phyloP scores from a whole-genome alignment of 2,888 invertebrate species.

The Cryptocheilus praepositus region DNA sequence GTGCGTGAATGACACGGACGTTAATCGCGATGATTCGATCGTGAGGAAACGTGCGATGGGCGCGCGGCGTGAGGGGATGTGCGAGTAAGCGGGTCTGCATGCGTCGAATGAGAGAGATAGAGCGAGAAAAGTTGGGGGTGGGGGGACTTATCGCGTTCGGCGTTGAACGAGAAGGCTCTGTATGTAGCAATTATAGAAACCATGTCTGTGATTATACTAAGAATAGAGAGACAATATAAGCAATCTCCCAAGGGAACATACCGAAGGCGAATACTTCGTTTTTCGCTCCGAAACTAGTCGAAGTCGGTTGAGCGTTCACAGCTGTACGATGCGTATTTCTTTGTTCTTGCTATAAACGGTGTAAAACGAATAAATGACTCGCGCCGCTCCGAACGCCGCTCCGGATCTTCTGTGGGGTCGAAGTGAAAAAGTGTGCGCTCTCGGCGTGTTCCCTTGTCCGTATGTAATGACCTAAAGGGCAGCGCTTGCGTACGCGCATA shows the following conservation, averaged over 20 bases:
- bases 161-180: slow-evolving; percentile 35
- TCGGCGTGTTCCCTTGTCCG: slow-evolving; percentile 21
- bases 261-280: too few relatives aligned
- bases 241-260: neutral
- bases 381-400: too few relatives aligned
- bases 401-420: too few relatives aligned
- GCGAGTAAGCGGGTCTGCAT: neutral
- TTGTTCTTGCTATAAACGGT: too few relatives aligned
- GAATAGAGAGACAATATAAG: slow-evolving; percentile 41
- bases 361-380: too few relatives aligned
- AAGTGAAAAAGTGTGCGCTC: too few relatives aligned
- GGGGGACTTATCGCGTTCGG: slow-evolving; percentile 1
- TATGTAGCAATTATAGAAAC: slow-evolving; percentile 69
- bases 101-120: neutral
- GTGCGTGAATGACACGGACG: slow-evolving; percentile 1
- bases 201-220: slow-evolving; percentile 72
- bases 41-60: slow-evolving; percentile 8
- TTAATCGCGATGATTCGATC: slow-evolving; percentile 1
- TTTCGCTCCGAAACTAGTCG: too few relatives aligned
- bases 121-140: slow-evolving; percentile 2
- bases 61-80: neutral
- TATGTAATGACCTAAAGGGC: slow-evolving; percentile 51
- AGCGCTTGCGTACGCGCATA: slow-evolving; percentile 30
- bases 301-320: too few relatives aligned
- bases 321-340: too few relatives aligned